A percentile compares a stretch with the other conserved stretches of the same genome.
Conservation (phyloP, 2,113 vertebrate species). For the Thinocorus orbignyianus region DNA sequence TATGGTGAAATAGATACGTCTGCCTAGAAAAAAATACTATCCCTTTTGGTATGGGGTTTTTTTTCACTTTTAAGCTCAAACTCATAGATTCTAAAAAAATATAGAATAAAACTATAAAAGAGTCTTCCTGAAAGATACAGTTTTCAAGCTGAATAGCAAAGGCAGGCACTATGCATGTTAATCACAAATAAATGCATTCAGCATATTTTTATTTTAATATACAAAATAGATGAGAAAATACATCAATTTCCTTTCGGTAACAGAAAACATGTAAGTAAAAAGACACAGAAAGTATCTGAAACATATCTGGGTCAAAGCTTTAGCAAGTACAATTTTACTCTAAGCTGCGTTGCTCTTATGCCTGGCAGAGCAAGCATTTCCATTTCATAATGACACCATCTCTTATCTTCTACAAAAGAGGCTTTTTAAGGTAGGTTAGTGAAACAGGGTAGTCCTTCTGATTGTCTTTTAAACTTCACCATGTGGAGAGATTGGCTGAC, state of each 20-base stretch:
- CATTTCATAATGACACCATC: not conserved
- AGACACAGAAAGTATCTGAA: not conserved
- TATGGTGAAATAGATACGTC: not conserved
- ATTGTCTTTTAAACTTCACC: not conserved
- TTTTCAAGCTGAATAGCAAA: not conserved
- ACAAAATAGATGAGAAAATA: slow-evolving; percentile 1
- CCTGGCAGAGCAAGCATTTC: not conserved
- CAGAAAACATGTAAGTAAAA: not conserved
- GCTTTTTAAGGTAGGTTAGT: not conserved
- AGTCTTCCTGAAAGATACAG: not conserved
- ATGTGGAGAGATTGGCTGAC: not conserved
- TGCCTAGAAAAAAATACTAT: not conserved
- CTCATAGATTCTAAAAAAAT: not conserved
- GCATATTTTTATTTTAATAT: not conserved
- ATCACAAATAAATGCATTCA: not conserved
- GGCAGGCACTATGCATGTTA: not conserved
- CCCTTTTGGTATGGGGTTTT: not conserved
- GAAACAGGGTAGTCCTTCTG: not conserved
- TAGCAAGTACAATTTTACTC: slow-evolving; percentile 11
- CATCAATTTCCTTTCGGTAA: not conserved
- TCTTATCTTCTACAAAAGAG: not conserved
- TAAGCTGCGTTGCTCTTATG: not conserved
- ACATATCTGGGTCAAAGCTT: slow-evolving; percentile 13
- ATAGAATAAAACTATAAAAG: not conserved
- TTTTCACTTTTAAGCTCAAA: not conserved